Evolutionary conservation across 2,113 vertebrate genomes (phyloP).

Genomic region (Synchiropus splendidus): DNA sequence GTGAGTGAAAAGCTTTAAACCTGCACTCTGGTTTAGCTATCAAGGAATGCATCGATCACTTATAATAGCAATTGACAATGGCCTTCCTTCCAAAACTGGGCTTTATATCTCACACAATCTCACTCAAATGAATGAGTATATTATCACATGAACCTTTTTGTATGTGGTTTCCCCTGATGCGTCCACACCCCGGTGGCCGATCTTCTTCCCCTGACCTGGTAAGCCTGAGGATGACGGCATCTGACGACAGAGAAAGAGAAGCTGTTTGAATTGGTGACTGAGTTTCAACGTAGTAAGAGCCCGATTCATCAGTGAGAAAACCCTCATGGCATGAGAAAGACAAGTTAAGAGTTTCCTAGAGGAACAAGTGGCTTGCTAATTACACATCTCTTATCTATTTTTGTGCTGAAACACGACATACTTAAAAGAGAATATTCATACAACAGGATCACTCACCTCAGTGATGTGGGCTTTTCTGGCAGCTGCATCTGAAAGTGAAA

Average conservation of each 20-base stretch:
- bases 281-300: neutral
- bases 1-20: neutral
- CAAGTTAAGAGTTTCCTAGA: neutral
- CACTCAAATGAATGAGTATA: no score
- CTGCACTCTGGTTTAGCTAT: neutral
- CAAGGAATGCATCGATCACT: neutral
- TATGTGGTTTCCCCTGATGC: conserved; percentile 91
- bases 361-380: no score
- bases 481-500: conserved; percentile 41
- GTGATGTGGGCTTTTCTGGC: conserved; percentile 62
- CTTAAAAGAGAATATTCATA: no score
- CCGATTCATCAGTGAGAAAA: neutral
- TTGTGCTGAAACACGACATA: neutral
- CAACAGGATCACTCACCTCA: conserved; percentile 41
- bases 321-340: neutral
- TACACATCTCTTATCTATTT: no score
- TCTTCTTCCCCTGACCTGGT: conserved; percentile 71
- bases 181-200: conserved; percentile 86
- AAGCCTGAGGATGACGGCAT: conserved; percentile 69
- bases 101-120: neutral
- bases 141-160: conserved; percentile 85
- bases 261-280: neutral
- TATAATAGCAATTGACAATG: no score
- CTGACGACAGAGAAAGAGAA: conserved; percentile 17
- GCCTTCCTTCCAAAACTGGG: no score